Base-by-base conservation (phyloP, 1,140 invertebrate species). In the Drosophila novamexicana region DNA sequence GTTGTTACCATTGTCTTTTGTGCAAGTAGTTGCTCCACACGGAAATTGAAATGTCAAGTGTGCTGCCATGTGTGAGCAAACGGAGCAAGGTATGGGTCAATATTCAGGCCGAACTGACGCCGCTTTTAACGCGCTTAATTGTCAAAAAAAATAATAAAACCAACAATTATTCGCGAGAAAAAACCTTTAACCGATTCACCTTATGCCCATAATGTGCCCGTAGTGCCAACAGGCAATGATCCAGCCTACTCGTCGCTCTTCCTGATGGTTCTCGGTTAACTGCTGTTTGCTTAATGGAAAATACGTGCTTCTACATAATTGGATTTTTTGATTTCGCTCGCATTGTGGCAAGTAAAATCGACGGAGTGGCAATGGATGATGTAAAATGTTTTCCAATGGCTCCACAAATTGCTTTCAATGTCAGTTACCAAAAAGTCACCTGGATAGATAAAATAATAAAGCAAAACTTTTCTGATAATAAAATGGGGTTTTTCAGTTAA, bases 31-130 rank as follows among this genome's bases (percentile, higher is more conserved):
- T 74, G 76, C 63, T 72, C 62, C 71, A 82, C 78, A 63, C 81
- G 81, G 80, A 83, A 83, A 83, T 83, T 83, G 80, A 83, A 83
- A 83, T 83, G 81, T 83, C 80, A 83, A 83, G 80, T 83, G 76
- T 75, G 73, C 63, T 79, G 59, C 50, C 75, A 82, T 68, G 64
- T 75, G 74, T 75, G 75, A 40, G 45, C 47, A 44, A 45, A 34
- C 16, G 47, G 10, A 10, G 40, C 14, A 4, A 29, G 44, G 16
- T 32, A 10, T 7, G n/a, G 12, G 14, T 59, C 40, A 47, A 52
- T 50, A 34, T 49, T 22, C 39, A 16, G 16, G 47, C 77, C 56
- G 65, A 75, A 50, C 68, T 61, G 74, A 78, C 14, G 69, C 64
- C 71, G 64, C 32, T 61, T 78, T 82, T 78, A 75, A 82, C 82